Conservation (phyloP, 2,797 vertebrate species). For the Chelmon rostratus region DNA sequence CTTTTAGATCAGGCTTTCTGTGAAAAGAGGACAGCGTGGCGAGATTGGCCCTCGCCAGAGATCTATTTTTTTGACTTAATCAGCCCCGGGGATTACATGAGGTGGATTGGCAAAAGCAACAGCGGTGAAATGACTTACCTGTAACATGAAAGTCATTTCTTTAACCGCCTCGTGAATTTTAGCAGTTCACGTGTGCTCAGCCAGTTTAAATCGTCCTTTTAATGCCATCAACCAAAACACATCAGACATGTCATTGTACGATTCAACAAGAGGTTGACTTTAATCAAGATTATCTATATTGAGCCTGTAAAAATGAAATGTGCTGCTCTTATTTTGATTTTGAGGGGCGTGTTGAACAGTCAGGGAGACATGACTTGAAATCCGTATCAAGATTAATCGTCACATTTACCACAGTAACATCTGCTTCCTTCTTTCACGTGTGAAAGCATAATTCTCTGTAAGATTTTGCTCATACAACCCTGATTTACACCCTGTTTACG, state of each 20-base stretch:
- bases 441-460: neutral
- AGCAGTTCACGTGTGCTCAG: slow-evolving; percentile 20
- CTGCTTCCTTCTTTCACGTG: neutral
- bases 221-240: neutral
- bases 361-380: neutral
- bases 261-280: neutral
- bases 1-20: slow-evolving; percentile 63
- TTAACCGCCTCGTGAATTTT: slow-evolving; percentile 45
- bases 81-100: slow-evolving; percentile 62
- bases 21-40: slow-evolving; percentile 53
- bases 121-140: slow-evolving; percentile 44
- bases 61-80: slow-evolving; percentile 65
- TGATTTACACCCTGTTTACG: too few species aligned
- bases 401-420: neutral
- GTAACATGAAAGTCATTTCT: slow-evolving; percentile 43
- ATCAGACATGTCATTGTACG: slow-evolving; percentile 1
- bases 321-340: neutral
- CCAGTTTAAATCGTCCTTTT: neutral
- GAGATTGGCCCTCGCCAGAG: slow-evolving; percentile 47
- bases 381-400: neutral
- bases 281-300: slow-evolving; percentile 12
- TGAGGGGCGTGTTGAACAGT: neutral
- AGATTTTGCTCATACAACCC: too few species aligned
- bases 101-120: slow-evolving; percentile 41
- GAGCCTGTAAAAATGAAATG: slow-evolving; percentile 5